phyloP scores from a whole-genome alignment of 2,797 vertebrate species.

The Poeciliopsis turneri region DNA sequence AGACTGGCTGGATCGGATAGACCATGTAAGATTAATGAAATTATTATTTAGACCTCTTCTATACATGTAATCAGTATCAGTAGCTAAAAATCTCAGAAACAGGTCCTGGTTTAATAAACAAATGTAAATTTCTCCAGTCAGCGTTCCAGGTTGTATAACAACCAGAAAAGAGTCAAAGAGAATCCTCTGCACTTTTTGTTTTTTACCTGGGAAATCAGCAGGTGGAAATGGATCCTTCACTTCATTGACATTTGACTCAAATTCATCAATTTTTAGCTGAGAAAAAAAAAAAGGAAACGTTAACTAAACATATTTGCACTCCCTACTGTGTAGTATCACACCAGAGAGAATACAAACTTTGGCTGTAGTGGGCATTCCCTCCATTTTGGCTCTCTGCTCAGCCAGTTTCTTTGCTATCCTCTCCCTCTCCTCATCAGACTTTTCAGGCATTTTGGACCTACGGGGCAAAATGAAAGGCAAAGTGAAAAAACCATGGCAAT shows the following conservation, averaged over 20 bases:
- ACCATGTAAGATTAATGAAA: too few species aligned
- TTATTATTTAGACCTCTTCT: background rate
- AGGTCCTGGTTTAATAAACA: background rate
- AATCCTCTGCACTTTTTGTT: background rate
- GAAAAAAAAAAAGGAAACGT: background rate
- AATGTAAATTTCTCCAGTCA: background rate
- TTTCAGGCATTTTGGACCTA: constrained; percentile 88
- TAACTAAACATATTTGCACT: background rate
- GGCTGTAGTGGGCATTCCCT: constrained; percentile 94
- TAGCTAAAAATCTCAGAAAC: background rate
- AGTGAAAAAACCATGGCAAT: background rate
- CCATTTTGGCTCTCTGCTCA: constrained; percentile 90
- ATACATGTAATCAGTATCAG: background rate
- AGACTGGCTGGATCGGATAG: too few species aligned
- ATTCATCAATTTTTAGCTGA: constrained; percentile 96
- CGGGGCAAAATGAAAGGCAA: constrained; percentile 2
- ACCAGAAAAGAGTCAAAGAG: background rate
- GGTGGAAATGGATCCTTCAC: constrained; percentile 98
- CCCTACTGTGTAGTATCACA: background rate
- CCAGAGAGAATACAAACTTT: constrained; percentile 81
- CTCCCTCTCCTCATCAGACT: constrained; percentile 90
- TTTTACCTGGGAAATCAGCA: constrained; percentile 94
- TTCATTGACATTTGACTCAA: constrained; percentile 98
- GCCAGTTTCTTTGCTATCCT: constrained; percentile 88
- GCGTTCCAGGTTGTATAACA: background rate